Percentiles rank a stretch among this genome's conserved stretches.
Evolutionary conservation across 2,797 vertebrate genomes (phyloP).

Genomic region (Macropus fuliginosus): DNA sequence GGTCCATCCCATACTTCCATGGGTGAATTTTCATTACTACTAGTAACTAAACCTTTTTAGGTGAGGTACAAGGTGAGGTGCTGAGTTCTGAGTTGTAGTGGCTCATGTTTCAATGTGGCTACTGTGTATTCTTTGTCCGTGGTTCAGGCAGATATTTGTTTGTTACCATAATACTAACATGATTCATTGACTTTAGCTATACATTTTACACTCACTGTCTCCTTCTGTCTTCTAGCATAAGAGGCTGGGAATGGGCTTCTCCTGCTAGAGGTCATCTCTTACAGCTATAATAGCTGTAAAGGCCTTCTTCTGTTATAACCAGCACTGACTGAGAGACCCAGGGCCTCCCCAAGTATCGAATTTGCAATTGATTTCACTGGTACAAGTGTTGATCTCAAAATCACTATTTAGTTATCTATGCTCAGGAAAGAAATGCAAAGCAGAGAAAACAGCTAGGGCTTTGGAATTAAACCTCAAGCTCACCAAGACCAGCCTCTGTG

Average conservation of each 20-base stretch:
- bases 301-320: background rate
- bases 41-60: background rate
- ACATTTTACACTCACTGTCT: background rate
- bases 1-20: background rate
- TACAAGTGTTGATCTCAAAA: background rate
- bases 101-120: background rate
- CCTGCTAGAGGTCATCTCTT: background rate
- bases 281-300: background rate
- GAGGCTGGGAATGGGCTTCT: background rate
- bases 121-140: background rate
- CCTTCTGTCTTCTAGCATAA: background rate
- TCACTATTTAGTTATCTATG: background rate
- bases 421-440: background rate
- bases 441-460: background rate
- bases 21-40: background rate
- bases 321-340: background rate
- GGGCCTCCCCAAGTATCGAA: background rate
- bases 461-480: background rate
- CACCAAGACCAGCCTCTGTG: background rate
- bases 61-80: accelerated
- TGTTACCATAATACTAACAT: background rate
- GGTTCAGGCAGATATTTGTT: background rate
- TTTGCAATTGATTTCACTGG: background rate
- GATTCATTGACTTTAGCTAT: background rate
- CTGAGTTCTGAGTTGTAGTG: background rate